Conservation (phyloP, 2,888 invertebrate species). For the Nezara viridula region DNA sequence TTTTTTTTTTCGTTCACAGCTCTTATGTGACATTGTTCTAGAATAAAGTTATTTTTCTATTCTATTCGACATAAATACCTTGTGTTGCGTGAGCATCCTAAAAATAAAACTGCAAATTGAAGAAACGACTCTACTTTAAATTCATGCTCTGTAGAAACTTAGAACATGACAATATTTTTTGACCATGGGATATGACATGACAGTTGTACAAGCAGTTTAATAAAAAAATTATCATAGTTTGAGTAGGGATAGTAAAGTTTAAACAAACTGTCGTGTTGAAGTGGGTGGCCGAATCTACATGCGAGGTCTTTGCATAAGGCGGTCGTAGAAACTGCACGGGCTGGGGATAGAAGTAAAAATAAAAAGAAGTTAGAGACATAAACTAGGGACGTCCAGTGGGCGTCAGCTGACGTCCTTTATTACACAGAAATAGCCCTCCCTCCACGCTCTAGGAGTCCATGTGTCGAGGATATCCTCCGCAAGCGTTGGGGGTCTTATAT, state of each 20-base stretch:
- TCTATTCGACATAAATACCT: too few relatives aligned
- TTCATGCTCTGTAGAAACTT: not conserved
- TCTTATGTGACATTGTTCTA: too few relatives aligned
- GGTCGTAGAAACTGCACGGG: not conserved
- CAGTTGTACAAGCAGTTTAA: not conserved
- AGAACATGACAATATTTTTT: not conserved
- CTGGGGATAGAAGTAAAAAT: not conserved
- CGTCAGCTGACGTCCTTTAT: not conserved
- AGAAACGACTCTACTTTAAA: not conserved
- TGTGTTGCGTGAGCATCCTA: too few relatives aligned
- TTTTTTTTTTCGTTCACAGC: too few relatives aligned
- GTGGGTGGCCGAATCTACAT: not conserved
- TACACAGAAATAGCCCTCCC: not conserved
- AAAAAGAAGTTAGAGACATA: not conserved
- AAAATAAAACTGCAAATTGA: too few relatives aligned
- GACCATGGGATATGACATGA: not conserved
- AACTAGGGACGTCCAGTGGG: constrained; percentile 27
- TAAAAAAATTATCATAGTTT: not conserved
- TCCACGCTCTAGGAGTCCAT: not conserved
- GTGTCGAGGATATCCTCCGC: not conserved
- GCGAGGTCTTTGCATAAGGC: not conserved
- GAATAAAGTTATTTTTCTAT: too few relatives aligned
- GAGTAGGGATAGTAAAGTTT: not conserved
- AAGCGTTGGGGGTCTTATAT: too few relatives aligned
- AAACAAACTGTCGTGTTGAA: not conserved